A percentile compares a stretch with the other conserved stretches of the same genome.
Evolutionary conservation across 2,113 vertebrate genomes (phyloP).

Genomic region (Anser brachyrhynchus): DNA sequence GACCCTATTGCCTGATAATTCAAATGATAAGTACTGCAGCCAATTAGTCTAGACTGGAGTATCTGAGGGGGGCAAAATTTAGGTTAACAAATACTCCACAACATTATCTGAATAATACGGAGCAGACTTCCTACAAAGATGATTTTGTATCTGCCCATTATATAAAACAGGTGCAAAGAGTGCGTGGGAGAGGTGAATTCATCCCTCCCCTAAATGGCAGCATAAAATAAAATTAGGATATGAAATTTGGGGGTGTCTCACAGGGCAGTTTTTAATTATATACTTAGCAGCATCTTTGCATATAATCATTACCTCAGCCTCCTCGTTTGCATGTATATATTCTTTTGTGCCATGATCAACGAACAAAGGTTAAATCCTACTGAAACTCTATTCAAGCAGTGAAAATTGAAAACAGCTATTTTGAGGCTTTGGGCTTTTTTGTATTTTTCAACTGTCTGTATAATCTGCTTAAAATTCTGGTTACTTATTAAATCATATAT

Average conservation of each 20-base stretch:
- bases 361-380: constrained; percentile 70
- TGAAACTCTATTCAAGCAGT: constrained; percentile 58
- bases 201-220: constrained; percentile 45
- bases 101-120: constrained; percentile 41
- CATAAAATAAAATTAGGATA: constrained; percentile 64
- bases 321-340: constrained; percentile 56
- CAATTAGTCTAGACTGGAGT: constrained; percentile 54
- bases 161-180: constrained; percentile 53
- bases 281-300: constrained; percentile 58
- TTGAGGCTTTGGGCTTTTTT: constrained; percentile 2
- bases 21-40: constrained; percentile 54
- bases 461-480: constrained; percentile 44
- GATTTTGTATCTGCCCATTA: constrained; percentile 39
- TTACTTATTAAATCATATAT: not conserved
- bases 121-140: constrained; percentile 21
- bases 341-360: constrained; percentile 62
- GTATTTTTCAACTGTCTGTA: not conserved
- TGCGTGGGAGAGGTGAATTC: constrained; percentile 58
- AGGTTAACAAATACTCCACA: constrained; percentile 56
- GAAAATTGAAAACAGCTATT: constrained; percentile 62
- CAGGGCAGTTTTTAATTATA: constrained; percentile 68
- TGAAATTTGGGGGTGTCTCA: constrained; percentile 60
- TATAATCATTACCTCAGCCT: constrained; percentile 67
- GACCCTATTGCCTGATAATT: constrained; percentile 21
- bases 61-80: constrained; percentile 46